These are phyloP conservation scores for Parauchenoglanis punctatus DNA, from an alignment of 2,797 vertebrate species.

Conservation along the genomic window DNA sequence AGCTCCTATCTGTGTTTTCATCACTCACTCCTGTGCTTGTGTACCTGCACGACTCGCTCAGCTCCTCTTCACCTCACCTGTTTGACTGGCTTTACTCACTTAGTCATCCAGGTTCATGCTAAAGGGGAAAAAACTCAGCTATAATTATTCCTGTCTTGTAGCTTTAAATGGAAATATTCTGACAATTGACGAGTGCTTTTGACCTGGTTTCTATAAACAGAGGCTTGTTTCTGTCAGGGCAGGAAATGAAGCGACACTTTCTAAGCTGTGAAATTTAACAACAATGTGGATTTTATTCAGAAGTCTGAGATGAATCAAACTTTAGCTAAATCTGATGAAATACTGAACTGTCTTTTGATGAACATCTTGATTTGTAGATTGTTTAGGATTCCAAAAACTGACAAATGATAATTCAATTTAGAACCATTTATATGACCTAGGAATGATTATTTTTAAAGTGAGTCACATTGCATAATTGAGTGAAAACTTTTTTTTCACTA, in stretches of 20 bases:
- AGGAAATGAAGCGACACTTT: not conserved
- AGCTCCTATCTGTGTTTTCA: not conserved
- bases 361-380: not conserved
- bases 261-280: not conserved
- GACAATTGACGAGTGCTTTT: not conserved
- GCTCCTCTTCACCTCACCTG: constrained; percentile 70
- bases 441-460: not conserved
- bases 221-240: not conserved
- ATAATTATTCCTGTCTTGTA: not conserved
- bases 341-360: too few relatives aligned
- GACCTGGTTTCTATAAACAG: not conserved
- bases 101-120: constrained; percentile 64
- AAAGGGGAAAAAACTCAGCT: not conserved
- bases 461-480: not conserved
- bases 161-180: not conserved
- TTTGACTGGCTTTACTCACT: constrained; percentile 72
- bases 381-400: not conserved
- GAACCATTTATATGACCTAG: not conserved
- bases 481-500: not conserved
- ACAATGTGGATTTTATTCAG: not conserved
- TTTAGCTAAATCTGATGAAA: not conserved
- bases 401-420: not conserved
- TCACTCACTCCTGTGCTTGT: constrained; percentile 34
- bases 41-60: constrained; percentile 21
- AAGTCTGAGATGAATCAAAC: not conserved